Base-by-base conservation (phyloP, 2,797 vertebrate genomes). In the Epinephelus malabaricus region DNA sequence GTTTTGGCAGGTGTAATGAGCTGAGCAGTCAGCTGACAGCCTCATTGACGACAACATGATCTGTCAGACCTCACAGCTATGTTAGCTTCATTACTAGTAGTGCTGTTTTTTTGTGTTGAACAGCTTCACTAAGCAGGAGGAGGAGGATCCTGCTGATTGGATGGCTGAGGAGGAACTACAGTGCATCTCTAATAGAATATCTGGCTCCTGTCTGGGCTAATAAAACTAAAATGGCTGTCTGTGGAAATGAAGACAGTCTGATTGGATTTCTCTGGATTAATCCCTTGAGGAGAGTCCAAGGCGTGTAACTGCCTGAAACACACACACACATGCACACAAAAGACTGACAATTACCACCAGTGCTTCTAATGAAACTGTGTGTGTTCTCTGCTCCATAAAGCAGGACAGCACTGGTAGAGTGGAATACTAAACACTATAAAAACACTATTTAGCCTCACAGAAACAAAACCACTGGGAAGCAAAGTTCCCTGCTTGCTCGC, bases 241-340 rank as follows among this genome's bases (percentile, higher is more conserved):
- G 92, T 92, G 92, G 91, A 93, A 94, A 92, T 92, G 90, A 92
- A 93, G 89, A 88, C 86, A 15, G 87, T 79, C 91, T 94, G 91
- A 94, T 94, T 94, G 92, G 91, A 93, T 92, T 92, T 85, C 87
- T 85, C 71, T 65, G 71, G 82, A 92, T 92, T 88, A 92, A 91
- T 94, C 93, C 92, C 92, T 2, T 0, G 92, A 89, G 92, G 78
- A 90, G 73, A 74, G 68, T 83, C 71, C 50, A 55, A 78, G 78
- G 79, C 45, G 49, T 83, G 53, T 81, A 84, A 83, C 65, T 70
- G 78, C 66, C 64, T 67, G 25, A 82, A 70, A 84, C 66, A 65
- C 78, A 73, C 69, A 76, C 79, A 68, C 38, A 70, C 51, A 55
- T 66, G 67, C 25, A 68, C 53, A 70, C 68, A 77, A 67, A 85